Evolutionary conservation across 92 coral and sea anemone species (phyloP), one percentile per base, ranked within the genome.

Genomic region (Epizoanthus scotinus): DNA sequence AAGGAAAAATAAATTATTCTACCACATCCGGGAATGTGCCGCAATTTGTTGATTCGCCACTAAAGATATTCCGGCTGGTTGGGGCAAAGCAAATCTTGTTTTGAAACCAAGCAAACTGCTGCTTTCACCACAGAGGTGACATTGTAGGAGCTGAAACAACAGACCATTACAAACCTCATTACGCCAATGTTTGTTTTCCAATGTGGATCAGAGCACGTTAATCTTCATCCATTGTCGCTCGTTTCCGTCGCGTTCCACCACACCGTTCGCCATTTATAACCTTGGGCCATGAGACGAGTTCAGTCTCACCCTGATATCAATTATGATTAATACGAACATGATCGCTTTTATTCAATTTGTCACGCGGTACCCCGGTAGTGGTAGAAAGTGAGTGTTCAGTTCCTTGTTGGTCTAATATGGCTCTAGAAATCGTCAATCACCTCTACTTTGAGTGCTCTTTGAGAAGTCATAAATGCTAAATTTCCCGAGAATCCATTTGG

Each of bases 21-120:
- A 34, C 44, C 21, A 75, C 81, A 58, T 58, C 67, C 81, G 67
- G 81, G 67, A 75, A 38, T 36, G 22, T 29, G 5, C 8, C 38
- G 6, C 67, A 21, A 38, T 24, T 62, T 62, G 67, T 5, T 64
- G 21, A 29, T 15, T 14, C 31, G 25, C 3, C 55, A 40, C 31
- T 31, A 9, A 29, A 20, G 18, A 14, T 9, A 57, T 2, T 36
- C 54, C 10, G 17, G 49, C 36, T 12, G 25, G 66, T 36, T 36
- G 59, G 81, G 67, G 49, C 67, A 59, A 21, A 59, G 31, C 40
- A 38, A 68, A 36, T 18, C 53, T 21, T 68, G 56, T 44, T 68
- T 68, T 42, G 56, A 68, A 38, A 68, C 73, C 56, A 75, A 59
- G 21, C 63, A 71, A 25, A 18, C 29, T 8, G 3, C 20, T 49